Base-by-base conservation (phyloP, 2,888 invertebrate genomes). In the Apamea monoglypha region DNA sequence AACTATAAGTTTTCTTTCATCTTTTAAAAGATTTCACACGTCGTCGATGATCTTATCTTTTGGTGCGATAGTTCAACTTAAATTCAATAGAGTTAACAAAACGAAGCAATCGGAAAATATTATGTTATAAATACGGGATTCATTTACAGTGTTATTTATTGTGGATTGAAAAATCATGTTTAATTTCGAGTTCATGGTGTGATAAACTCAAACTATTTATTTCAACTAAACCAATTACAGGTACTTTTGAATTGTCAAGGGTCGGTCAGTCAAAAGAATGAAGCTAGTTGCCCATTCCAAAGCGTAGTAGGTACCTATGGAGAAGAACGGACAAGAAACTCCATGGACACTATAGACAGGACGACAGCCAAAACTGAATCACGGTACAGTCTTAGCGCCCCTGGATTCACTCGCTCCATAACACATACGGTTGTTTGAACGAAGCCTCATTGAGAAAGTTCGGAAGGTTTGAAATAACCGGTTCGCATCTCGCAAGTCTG, bases 341-440 rank as follows among this genome's bases (percentile, higher is more conserved):
- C n/a, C n/a, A n/a, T n/a, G n/a, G n/a, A n/a, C n/a, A n/a, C n/a
- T n/a, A n/a, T n/a, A 61, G 50, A 56, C 18, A 32, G 50, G 70
- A 40, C 44, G 71, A 67, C 73, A 74, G 32, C 32, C 63, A 36
- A 68, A 59, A 72, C 69, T 61, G 16, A 21, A 40, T 82, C 87
- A 88, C 89, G 82, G 89, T 81, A 83, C 72, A 81, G 59, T 61
- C 21, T 66, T 29, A 80, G 63, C 66, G 68, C 78, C 71, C 78
- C 77, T 66, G 74, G 69, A 67, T 72, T 59, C 66, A 6, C 40
- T 77, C 67, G 64, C 50, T 64, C 67, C 68, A 64, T 64, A 71
- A 63, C 56, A 68, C 74, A 74, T 67, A 73, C 67, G 61, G 74
- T 70, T 76, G 29, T 72, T 71, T 64, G 64, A 71, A 75, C 21